These are phyloP conservation scores for Menidia beryllina DNA, from an alignment of 2,113 vertebrate genomes.

Conservation along the genomic window DNA sequence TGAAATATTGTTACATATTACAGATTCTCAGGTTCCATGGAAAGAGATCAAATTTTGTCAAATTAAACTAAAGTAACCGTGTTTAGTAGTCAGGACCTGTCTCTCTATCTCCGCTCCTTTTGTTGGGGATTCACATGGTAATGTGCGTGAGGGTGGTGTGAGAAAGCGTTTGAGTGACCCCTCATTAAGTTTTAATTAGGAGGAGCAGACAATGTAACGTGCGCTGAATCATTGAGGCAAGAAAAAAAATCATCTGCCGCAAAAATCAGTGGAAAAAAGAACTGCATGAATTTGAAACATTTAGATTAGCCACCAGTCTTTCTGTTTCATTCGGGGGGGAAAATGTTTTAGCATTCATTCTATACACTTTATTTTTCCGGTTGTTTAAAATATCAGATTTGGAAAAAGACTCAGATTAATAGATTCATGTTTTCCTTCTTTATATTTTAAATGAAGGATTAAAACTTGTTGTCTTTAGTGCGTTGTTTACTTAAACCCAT, in stretches of 20 bases:
- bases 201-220: conserved; percentile 57
- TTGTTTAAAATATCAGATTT: no score
- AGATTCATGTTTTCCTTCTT: no score
- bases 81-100: neutral
- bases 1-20: neutral
- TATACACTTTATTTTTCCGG: neutral
- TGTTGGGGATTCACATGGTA: conserved; percentile 11
- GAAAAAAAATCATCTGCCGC: conserved; percentile 45
- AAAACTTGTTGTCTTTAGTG: neutral
- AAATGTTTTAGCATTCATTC: neutral
- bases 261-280: conserved; percentile 26
- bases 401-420: neutral
- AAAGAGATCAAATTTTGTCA: no score
- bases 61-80: neutral
- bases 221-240: conserved; percentile 46
- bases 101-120: neutral
- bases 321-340: conserved; percentile 23
- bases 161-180: conserved; percentile 52
- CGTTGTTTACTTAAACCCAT: neutral
- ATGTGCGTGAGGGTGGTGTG: conserved; percentile 5
- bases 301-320: neutral
- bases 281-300: conserved; percentile 19
- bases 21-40: neutral
- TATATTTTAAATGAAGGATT: neutral
- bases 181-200: conserved; percentile 72